Percentiles rank a stretch among this genome's conserved stretches.
Conservation (phyloP, 2,113 vertebrate genomes). For the Panurus biarmicus region DNA sequence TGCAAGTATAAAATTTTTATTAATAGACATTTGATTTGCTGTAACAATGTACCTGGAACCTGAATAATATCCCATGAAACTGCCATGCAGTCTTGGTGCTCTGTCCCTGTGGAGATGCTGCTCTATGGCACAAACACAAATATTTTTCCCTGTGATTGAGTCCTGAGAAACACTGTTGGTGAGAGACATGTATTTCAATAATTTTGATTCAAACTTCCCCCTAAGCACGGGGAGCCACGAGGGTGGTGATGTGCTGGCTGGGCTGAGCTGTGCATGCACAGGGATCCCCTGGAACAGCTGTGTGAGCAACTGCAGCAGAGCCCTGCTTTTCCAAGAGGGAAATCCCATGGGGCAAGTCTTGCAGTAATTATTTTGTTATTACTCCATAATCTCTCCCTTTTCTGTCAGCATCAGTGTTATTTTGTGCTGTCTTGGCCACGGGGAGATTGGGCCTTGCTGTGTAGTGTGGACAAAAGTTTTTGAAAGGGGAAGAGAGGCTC, state of each 20-base stretch:
- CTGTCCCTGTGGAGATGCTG: background rate
- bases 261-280: background rate
- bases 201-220: background rate
- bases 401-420: background rate
- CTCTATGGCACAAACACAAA: background rate
- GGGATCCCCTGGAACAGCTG: background rate
- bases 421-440: background rate
- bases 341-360: background rate
- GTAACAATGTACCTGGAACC: background rate
- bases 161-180: background rate
- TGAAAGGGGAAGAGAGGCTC: background rate
- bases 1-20: background rate
- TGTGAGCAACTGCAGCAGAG: background rate
- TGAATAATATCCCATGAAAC: background rate
- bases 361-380: background rate
- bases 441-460: background rate
- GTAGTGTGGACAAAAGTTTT: background rate
- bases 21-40: background rate
- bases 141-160: background rate
- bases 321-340: background rate
- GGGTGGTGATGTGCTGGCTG: background rate
- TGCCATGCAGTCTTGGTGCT: background rate
- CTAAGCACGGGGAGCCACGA: background rate
- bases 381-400: background rate
- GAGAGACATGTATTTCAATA: background rate